These are phyloP conservation scores for Drosophila elegans DNA, from an alignment of 1,140 invertebrate genomes.

Conservation along the genomic window DNA sequence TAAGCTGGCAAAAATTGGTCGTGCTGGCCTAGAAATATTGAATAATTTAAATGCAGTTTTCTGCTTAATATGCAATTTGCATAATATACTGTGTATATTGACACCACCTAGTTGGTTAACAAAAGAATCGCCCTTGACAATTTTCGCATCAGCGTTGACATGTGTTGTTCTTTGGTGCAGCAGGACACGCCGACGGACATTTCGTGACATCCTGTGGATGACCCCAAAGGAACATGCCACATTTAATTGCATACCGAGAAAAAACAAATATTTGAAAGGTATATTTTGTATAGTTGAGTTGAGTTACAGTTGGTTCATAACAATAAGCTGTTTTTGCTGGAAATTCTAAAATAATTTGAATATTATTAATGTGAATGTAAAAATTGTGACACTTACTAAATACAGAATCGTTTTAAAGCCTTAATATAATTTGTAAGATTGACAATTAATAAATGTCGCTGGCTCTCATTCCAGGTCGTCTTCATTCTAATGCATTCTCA, in stretches of 20 bases:
- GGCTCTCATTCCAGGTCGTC: conserved; percentile 7
- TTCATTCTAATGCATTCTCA: background rate
- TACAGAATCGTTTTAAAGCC: background rate
- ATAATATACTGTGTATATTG: conserved; percentile 23
- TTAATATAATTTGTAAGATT: too few relatives aligned
- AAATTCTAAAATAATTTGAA: too few relatives aligned
- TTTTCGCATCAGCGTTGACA: conserved; percentile 36
- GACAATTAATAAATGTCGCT: conserved; percentile 16
- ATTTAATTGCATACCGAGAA: conserved; percentile 15
- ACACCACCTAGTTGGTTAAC: conserved; percentile 1
- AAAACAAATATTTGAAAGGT: background rate
- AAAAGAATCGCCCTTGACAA: conserved; percentile 37
- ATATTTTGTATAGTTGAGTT: too few relatives aligned
- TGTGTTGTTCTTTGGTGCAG: conserved; percentile 23
- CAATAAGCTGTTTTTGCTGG: too few relatives aligned
- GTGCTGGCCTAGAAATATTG: conserved; percentile 20
- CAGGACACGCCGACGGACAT: conserved; percentile 32
- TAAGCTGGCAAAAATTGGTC: conserved; percentile 26
- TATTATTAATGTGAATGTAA: too few relatives aligned
- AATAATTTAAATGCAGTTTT: conserved; percentile 26
- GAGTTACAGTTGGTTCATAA: too few relatives aligned
- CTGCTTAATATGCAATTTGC: conserved; percentile 47
- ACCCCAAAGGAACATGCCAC: conserved; percentile 10
- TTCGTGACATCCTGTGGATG: conserved; percentile 19
- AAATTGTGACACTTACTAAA: too few relatives aligned